Evolutionary conservation across 1,140 invertebrate species (phyloP).

Genomic region (Aradophagus sp.): DNA sequence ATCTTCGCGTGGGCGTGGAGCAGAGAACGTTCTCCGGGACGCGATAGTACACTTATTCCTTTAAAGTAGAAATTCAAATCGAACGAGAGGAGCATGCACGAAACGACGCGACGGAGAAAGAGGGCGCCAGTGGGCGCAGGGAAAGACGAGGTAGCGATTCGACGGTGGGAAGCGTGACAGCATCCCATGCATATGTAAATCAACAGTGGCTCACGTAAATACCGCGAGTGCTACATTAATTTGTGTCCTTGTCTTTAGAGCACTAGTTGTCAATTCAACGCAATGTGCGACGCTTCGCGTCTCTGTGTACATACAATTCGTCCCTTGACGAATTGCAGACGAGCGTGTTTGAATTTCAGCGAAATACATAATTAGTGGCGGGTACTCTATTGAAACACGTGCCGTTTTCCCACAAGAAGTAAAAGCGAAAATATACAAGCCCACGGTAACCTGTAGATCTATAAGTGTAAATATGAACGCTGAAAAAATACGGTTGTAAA

Average conservation of each 20-base stretch:
- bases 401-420: conserved; percentile 42
- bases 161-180: conserved; percentile 31
- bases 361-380: conserved; percentile 55
- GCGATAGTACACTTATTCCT: conserved; percentile 19
- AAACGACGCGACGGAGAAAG: conserved; percentile 24
- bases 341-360: conserved; percentile 55
- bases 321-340: conserved; percentile 54
- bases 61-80: conserved; percentile 53
- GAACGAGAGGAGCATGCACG: conserved; percentile 33
- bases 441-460: too few species aligned
- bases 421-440: conserved; percentile 32
- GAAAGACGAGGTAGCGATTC: not conserved
- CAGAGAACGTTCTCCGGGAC: conserved; percentile 18
- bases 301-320: conserved; percentile 54
- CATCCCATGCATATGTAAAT: conserved; percentile 59
- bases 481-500: too few species aligned
- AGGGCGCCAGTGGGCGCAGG: conserved; percentile 1
- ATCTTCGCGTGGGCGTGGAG: conserved; percentile 2
- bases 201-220: conserved; percentile 58
- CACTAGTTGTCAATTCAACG: conserved; percentile 58
- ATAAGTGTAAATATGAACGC: too few species aligned
- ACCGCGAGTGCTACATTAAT: conserved; percentile 57
- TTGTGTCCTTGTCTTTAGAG: conserved; percentile 58
- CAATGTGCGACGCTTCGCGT: conserved; percentile 39
- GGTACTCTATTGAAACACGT: conserved; percentile 45